Evolutionary conservation across 2,888 invertebrate genomes (phyloP).

Genomic region (Campaea margaritaria): DNA sequence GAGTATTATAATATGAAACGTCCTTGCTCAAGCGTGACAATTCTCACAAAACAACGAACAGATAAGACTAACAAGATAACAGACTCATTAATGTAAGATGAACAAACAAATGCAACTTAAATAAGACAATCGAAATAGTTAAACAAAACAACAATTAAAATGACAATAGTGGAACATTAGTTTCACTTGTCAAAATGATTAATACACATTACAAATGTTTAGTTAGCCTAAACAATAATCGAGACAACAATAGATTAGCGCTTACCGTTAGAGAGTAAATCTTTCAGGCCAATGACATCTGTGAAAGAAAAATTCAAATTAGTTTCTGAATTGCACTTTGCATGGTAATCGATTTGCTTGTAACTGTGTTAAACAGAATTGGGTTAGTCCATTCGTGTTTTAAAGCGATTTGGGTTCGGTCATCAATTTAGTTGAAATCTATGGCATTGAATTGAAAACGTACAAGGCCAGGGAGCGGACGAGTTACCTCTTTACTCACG

Average conservation of each 20-base stretch:
- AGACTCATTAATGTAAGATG: no score
- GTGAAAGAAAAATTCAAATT: constrained; percentile 44
- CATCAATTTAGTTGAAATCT: constrained; percentile 42
- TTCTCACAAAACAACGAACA: no score
- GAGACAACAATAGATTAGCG: constrained; percentile 19
- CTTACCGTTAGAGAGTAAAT: constrained; percentile 46
- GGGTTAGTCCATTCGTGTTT: constrained; percentile 38
- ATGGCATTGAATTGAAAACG: constrained; percentile 50
- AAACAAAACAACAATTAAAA: no score
- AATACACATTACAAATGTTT: neutral
- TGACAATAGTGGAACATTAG: neutral
- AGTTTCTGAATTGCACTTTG: constrained; percentile 28
- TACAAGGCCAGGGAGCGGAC: constrained; percentile 43
- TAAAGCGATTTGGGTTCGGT: constrained; percentile 43
- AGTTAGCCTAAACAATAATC: constrained; percentile 5
- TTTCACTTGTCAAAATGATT: neutral
- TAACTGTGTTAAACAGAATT: constrained; percentile 37
- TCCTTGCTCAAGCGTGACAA: no score
- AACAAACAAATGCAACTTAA: no score
- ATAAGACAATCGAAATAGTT: no score
- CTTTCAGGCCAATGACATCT: constrained; percentile 45
- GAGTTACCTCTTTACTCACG: constrained; percentile 16
- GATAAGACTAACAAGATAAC: no score
- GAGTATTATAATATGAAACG: no score
- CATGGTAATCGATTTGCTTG: constrained; percentile 31